Evolutionary conservation across 2,797 vertebrate species (phyloP), one percentile per base, ranked within the genome.

Genomic region (Thaleichthys pacificus): DNA sequence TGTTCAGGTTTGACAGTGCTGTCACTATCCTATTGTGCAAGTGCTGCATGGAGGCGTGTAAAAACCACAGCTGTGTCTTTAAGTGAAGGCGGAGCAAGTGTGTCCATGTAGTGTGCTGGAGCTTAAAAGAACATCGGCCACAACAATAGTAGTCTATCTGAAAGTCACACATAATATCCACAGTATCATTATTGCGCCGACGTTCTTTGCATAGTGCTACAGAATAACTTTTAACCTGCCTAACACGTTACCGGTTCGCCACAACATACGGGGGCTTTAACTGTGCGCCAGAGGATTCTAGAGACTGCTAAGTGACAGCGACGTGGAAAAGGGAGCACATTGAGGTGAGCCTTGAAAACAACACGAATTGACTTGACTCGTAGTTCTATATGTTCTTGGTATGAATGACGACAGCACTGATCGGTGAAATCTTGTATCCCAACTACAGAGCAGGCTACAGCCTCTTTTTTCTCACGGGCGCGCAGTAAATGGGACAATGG

Each of bases 11-110:
- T 56, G 51, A 47, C 42, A 14, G 42, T 47, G 42, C 17, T n/a
- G 21, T 24, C 63, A 47, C 22, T 63, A 38, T 35, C 38, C 35
- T 12, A 24, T 2, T 66, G 47, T 66, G 22, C 26, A 57, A 4
- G 28, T 69, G n/a, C 57, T 58, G 51, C 9, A 12, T 58, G 11
- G 17, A 28, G 17, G 47, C 26, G 6, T 21, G 6, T 69, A 22
- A 58, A 26, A 69, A 12, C 35, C 19, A n/a, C 24, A 42, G 32
- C 87, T 64, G 80, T 75, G 60, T 15, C 92, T 93, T 93, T 93
- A 93, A 93, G 87, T 35, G 9, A 35, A 67, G 93, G 93, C 82
- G 92, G 91, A 82, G 90, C 80, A 78, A 69, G 24, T n/a, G 68
- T 0, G 69, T 62, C 42, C 68, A 62, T 67, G 73, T 69, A 51